phyloP scores from a whole-genome alignment of 1,140 invertebrate genomes.

The Papilio machaon region DNA sequence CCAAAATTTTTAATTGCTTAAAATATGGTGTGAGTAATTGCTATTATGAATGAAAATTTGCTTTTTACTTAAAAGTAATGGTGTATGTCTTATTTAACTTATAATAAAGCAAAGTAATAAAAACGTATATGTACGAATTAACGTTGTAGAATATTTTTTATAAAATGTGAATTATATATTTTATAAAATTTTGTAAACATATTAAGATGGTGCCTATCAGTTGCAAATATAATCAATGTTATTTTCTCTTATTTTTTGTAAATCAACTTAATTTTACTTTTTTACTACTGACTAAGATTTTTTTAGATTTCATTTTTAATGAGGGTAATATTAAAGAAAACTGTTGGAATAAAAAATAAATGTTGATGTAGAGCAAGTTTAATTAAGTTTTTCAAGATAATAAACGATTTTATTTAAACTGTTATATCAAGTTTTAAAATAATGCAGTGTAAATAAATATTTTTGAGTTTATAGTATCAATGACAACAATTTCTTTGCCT shows the following conservation, averaged over 20 bases:
- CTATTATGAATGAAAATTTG: too few relatives aligned
- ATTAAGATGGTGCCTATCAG: background rate
- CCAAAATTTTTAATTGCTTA: too few relatives aligned
- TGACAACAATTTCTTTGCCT: background rate
- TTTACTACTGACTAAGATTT: too few relatives aligned
- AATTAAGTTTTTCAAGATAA: too few relatives aligned
- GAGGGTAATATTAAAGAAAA: too few relatives aligned
- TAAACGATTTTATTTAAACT: too few relatives aligned
- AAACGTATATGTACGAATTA: background rate
- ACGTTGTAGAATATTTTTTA: background rate
- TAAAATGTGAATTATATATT: background rate
- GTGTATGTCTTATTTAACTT: background rate
- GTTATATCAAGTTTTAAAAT: too few relatives aligned
- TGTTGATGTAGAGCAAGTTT: too few relatives aligned
- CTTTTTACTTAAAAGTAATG: background rate
- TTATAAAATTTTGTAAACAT: background rate
- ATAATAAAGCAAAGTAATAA: background rate
- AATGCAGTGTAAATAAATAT: background rate
- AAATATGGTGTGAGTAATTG: too few relatives aligned
- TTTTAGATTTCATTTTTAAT: too few relatives aligned
- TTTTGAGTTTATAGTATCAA: background rate
- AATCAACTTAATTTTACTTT: background rate
- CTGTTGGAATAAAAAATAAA: too few relatives aligned
- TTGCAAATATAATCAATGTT: background rate
- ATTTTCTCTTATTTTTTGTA: background rate